These are phyloP conservation scores for Coccyzus lansbergi DNA, from an alignment of 2,797 vertebrate species.

Conservation along the genomic window DNA sequence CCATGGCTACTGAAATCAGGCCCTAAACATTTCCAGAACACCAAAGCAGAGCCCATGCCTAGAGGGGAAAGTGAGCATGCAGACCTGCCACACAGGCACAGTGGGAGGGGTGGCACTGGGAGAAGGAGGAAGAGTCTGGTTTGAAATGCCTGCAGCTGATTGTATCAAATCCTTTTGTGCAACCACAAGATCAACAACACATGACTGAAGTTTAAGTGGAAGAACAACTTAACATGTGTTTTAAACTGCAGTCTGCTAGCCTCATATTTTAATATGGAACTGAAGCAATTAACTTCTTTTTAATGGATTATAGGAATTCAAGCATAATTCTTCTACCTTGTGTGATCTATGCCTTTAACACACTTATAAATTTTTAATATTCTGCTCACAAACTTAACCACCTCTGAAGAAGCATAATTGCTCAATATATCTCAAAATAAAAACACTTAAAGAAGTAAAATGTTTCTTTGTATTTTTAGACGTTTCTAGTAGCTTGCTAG, in stretches of 20 bases:
- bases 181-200: not conserved
- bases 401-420: slow-evolving; percentile 40
- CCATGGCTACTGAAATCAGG: not conserved
- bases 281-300: slow-evolving; percentile 38
- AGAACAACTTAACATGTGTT: slow-evolving; percentile 20
- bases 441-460: not conserved
- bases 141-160: not conserved
- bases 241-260: not conserved
- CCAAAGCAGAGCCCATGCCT: fast-evolving
- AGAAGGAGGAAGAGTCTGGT: not conserved
- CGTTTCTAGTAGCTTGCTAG: not conserved
- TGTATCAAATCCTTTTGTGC: not conserved
- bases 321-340: slow-evolving; percentile 34
- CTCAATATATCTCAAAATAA: slow-evolving; percentile 2
- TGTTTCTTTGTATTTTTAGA: not conserved
- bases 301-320: slow-evolving; percentile 47
- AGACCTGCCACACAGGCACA: not conserved
- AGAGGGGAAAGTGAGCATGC: fast-evolving
- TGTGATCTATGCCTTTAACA: slow-evolving; percentile 67
- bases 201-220: slow-evolving; percentile 10
- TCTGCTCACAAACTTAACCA: slow-evolving; percentile 61
- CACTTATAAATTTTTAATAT: slow-evolving; percentile 65
- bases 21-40: not conserved
- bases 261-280: slow-evolving; percentile 27
- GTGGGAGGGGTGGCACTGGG: fast-evolving